phyloP scores from a whole-genome alignment of 2,888 invertebrate genomes.

The Tanypteryx hageni region DNA sequence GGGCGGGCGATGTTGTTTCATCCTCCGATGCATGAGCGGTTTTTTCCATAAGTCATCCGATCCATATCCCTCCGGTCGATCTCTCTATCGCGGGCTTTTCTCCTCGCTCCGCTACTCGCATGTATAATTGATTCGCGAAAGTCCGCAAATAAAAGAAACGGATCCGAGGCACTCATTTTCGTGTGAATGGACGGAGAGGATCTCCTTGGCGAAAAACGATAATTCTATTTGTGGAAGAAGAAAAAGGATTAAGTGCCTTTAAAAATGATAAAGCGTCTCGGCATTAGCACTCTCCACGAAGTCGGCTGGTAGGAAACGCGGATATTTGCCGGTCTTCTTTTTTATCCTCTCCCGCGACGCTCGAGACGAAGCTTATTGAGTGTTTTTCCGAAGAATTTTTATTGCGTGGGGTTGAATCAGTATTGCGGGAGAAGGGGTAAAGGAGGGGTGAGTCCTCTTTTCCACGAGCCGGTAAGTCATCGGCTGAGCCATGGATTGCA shows the following conservation, averaged over 20 bases:
- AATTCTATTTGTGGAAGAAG: background rate
- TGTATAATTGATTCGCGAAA: constrained; percentile 32
- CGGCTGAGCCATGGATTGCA: background rate
- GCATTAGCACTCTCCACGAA: too few relatives aligned
- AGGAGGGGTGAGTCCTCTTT: too few relatives aligned
- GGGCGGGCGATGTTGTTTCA: background rate
- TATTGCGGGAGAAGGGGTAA: too few relatives aligned
- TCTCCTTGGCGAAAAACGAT: background rate
- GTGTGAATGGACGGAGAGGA: background rate
- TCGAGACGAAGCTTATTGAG: too few relatives aligned
- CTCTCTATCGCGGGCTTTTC: constrained; percentile 14
- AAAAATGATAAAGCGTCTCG: too few relatives aligned
- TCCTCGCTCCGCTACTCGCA: background rate
- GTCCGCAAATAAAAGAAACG: constrained; percentile 23
- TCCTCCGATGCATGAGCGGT: constrained; percentile 28
- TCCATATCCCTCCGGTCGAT: constrained; percentile 5
- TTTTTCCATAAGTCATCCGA: constrained; percentile 26
- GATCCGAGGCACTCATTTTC: constrained; percentile 25
- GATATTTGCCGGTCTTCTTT: too few relatives aligned
- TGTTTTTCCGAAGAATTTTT: too few relatives aligned
- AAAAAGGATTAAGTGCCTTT: too few relatives aligned
- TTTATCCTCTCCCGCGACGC: too few relatives aligned
- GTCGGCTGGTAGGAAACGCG: too few relatives aligned
- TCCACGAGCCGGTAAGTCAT: background rate
- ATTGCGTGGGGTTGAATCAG: too few relatives aligned